Evolutionary conservation across 1,140 invertebrate genomes (phyloP), one percentile per base, ranked within the genome.

Genomic region (Drosophila simulans): DNA sequence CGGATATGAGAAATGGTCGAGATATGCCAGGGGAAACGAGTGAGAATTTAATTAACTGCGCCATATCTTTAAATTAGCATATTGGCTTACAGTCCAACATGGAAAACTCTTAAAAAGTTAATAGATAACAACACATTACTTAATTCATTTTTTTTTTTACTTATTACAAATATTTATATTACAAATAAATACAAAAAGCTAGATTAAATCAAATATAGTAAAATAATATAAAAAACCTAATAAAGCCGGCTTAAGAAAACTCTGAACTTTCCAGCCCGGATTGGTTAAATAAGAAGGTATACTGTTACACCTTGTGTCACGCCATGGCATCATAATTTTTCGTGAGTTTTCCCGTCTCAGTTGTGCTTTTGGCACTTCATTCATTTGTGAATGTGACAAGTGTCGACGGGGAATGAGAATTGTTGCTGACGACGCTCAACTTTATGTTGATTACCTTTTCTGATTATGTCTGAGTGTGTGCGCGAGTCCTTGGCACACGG

Each of bases 371-470:
- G 84, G 84, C 84, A 89, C 84, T 89, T 89, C 82, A 84, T 89
- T 89, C 84, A 89, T 89, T 89, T 89, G 84, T 68, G 80, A 84
- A 68, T 89, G 84, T 77, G 84, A 89, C 82, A 86, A 86, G 82
- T 86, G 82, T 49, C 66, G 63, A 72, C 48, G 42, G 48, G 40
- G 70, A 79, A 86, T 69, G 75, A 68, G 83, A 86, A 88, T 64
- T 82, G 75, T 86, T 88, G 83, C 81, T 85, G 83, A 79, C 83
- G 72, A 80, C 83, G 79, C 57, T 83, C 72, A 84, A 89, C 72
- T 89, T 89, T 89, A 89, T 89, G 84, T 89, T 89, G 84, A 89
- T 89, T 89, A 84, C 84, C 84, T 89, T 89, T 89, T 89, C 89
- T 89, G 84, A 89, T 88, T 89, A 84, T 89, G 84, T 84, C 77